These are phyloP conservation scores for Drosophila borealis DNA, from an alignment of 2,888 invertebrate genomes.

Conservation along the genomic window DNA sequence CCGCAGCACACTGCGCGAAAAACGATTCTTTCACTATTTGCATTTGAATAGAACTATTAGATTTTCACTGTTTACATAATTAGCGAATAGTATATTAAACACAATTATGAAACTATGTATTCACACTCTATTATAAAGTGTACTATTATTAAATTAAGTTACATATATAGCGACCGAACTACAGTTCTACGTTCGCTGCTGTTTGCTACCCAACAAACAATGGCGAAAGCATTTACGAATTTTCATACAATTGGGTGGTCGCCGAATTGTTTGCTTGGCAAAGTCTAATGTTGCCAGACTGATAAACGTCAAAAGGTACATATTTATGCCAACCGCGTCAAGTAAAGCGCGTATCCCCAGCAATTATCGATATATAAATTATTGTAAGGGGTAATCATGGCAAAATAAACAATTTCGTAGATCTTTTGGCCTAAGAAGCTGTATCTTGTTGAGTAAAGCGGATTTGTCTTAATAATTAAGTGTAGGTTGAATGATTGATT, in stretches of 20 bases:
- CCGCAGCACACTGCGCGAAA: slow-evolving; percentile 57
- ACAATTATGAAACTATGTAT: slow-evolving; percentile 42
- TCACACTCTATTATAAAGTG: slow-evolving; percentile 33
- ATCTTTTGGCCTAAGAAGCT: too few species aligned
- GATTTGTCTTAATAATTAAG: too few species aligned
- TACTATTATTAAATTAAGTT: slow-evolving; percentile 59
- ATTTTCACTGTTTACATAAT: slow-evolving; percentile 46
- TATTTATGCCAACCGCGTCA: slow-evolving; percentile 26
- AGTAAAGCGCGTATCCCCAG: background rate
- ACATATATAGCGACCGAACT: slow-evolving; percentile 54
- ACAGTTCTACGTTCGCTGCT: slow-evolving; percentile 46
- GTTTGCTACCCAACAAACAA: slow-evolving; percentile 59
- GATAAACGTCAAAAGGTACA: slow-evolving; percentile 14
- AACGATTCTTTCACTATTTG: slow-evolving; percentile 37
- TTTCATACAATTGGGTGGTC: slow-evolving; percentile 31
- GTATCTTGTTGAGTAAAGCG: too few species aligned
- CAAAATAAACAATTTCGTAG: too few species aligned
- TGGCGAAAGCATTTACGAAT: slow-evolving; percentile 25
- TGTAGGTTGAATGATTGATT: too few species aligned
- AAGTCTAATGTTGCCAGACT: slow-evolving; percentile 44
- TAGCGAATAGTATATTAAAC: slow-evolving; percentile 23
- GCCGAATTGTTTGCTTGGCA: slow-evolving; percentile 53
- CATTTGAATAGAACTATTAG: slow-evolving; percentile 27
- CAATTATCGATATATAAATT: slow-evolving; percentile 32
- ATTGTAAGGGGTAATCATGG: too few species aligned